Evolutionary conservation across 1,140 invertebrate species (phyloP).

Genomic region (Drosophila lini): DNA sequence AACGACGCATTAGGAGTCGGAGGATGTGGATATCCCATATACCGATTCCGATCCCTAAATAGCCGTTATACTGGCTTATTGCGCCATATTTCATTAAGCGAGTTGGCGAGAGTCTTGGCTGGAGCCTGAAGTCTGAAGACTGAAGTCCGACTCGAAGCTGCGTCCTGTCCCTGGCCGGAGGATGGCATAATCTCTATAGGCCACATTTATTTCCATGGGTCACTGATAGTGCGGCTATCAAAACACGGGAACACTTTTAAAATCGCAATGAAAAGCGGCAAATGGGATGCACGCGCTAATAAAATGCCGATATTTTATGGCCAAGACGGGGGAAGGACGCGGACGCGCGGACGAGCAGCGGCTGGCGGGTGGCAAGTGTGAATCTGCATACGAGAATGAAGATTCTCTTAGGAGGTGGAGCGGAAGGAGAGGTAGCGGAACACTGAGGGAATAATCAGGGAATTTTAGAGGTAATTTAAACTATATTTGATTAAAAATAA

Average conservation of each 20-base stretch:
- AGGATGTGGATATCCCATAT: conserved; percentile 7
- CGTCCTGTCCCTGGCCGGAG: conserved; percentile 39
- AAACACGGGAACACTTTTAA: conserved; percentile 84
- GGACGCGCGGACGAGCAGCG: not conserved
- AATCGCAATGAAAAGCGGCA: conserved; percentile 83
- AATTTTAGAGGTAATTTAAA: not conserved
- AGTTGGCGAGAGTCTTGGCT: conserved; percentile 7
- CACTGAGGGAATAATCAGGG: not conserved
- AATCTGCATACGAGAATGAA: conserved; percentile 69
- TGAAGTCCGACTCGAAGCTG: conserved; percentile 18
- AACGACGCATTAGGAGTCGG: conserved; percentile 64
- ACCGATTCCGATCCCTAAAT: conserved; percentile 53
- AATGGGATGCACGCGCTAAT: conserved; percentile 83
- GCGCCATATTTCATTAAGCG: conserved; percentile 79
- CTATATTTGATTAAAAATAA: not conserved
- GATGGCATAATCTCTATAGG: conserved; percentile 83
- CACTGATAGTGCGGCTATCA: conserved; percentile 84
- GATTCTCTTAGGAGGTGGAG: conserved; percentile 28
- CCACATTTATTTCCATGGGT: conserved; percentile 84
- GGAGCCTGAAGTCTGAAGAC: not conserved
- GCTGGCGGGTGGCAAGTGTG: conserved; percentile 63
- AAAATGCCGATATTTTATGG: conserved; percentile 83
- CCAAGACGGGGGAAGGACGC: conserved; percentile 26
- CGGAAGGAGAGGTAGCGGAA: not conserved
- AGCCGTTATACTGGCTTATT: conserved; percentile 80